A percentile compares a stretch with the other conserved stretches of the same genome.
Conservation (phyloP, 2,888 invertebrate genomes). For the Agriopis marginaria region DNA sequence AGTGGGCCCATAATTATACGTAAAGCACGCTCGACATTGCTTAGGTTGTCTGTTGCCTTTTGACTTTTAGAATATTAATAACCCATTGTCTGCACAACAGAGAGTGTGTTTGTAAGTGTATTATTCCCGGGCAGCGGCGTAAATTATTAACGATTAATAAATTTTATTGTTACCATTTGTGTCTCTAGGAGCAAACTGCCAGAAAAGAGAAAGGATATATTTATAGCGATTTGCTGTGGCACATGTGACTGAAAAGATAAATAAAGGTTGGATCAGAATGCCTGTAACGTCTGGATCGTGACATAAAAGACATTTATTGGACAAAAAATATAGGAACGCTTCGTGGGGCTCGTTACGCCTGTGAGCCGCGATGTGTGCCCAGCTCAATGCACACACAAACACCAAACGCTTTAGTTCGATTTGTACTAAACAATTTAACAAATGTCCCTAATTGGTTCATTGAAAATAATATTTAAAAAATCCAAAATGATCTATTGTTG, state of each 20-base stretch:
- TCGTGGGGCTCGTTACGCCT: not conserved
- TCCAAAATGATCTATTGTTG: no score
- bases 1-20: conserved; percentile 32
- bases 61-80: conserved; percentile 45
- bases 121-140: not conserved
- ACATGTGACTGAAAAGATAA: conserved; percentile 12
- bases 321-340: conserved; percentile 30
- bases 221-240: conserved; percentile 1
- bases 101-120: conserved; percentile 12
- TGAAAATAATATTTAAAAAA: no score
- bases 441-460: not conserved
- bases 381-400: conserved; percentile 4
- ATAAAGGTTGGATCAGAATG: conserved; percentile 21
- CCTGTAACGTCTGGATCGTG: conserved; percentile 12
- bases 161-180: conserved; percentile 9
- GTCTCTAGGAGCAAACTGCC: not conserved
- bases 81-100: conserved; percentile 37
- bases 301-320: conserved; percentile 27
- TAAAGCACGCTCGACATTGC: conserved; percentile 14
- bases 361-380: conserved; percentile 12
- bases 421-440: not conserved
- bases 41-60: conserved; percentile 38
- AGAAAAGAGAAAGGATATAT: conserved; percentile 12
- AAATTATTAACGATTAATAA: conserved; percentile 16
- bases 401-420: not conserved